Evolutionary conservation across 2,113 vertebrate genomes (phyloP).

Genomic region (Tamias sibiricus): DNA sequence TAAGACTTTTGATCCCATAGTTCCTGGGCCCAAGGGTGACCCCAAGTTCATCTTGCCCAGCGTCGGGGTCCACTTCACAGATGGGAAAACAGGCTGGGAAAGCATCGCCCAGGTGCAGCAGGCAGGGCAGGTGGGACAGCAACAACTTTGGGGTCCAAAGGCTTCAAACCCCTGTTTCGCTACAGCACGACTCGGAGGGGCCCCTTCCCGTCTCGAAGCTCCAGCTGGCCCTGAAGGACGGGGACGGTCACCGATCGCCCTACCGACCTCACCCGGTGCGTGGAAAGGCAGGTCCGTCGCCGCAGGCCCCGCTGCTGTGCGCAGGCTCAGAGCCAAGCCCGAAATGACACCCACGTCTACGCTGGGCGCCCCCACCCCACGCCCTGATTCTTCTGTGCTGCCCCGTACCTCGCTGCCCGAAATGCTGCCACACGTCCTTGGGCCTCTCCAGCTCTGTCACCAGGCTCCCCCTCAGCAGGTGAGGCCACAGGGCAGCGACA

Average conservation of each 20-base stretch:
- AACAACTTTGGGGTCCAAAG: background rate
- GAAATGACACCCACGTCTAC: background rate
- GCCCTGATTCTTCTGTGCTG: accelerated
- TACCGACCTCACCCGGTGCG: background rate
- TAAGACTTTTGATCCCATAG: background rate
- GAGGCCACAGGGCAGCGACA: background rate
- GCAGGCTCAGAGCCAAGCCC: background rate
- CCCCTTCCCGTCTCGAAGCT: background rate
- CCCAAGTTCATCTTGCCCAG: background rate
- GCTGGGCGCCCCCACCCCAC: accelerated
- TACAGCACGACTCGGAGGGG: accelerated
- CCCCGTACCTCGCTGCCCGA: no score
- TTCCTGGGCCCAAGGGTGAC: background rate
- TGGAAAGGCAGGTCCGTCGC: background rate
- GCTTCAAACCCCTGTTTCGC: background rate
- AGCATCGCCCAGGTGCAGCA: background rate
- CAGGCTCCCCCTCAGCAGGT: background rate
- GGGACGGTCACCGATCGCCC: background rate
- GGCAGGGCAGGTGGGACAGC: background rate
- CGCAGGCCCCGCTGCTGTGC: no score
- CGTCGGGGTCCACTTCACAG: background rate
- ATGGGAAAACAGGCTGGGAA: background rate
- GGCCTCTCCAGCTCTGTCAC: background rate
- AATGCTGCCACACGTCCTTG: background rate
- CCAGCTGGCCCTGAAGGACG: no score